Evolutionary conservation across 2,797 vertebrate genomes (phyloP), one percentile per base, ranked within the genome.

Genomic region (Ciconia nigra): DNA sequence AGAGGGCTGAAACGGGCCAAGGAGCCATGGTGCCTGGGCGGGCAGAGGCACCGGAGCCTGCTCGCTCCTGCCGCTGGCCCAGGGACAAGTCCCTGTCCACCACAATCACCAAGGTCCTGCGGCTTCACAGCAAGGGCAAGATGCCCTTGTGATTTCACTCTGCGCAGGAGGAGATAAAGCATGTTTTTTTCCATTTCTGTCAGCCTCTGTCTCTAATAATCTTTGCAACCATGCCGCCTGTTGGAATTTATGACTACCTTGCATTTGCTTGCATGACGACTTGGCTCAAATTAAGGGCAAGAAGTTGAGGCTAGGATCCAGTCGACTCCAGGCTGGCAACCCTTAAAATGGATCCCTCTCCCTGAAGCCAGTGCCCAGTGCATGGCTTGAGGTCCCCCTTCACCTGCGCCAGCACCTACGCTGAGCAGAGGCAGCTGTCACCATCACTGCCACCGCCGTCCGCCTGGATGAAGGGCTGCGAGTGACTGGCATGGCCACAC

Each of bases 1-100:
- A 67, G 26, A 82, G 21, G 14, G 20, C 46, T 79, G 51, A 66
- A 69, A 83, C 0, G 0, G 62, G 6, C 42, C 7, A 8, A n/a
- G 55, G 54, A 58, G 5, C 65, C 29, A 55, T 20, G 12, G 10
- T 41, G 10, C 14, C 35, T 78, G 26, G 16, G 31, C 0, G 2
- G n/a, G 18, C 49, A 65, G 41, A 69, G 33, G 12, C 0, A 1
- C 22, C 1, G 6, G 21, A 26, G 57, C 11, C 2, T 4, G 16
- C 44, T 90, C 2, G 0, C 26, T 88, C 5, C 44, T 17, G 33
- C 39, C 3, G 13, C 70, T 49, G 39, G 8, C 37, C 1, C 5
- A 31, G 19, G 11, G 24, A 29, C 0, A 2, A 47, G 47, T 47
- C 10, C 5, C 15, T 0, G 0, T 54, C 17, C 15, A 9, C 8